Evolutionary conservation across 2,113 vertebrate genomes (phyloP).

Genomic region (Puffinus mauretanicus): DNA sequence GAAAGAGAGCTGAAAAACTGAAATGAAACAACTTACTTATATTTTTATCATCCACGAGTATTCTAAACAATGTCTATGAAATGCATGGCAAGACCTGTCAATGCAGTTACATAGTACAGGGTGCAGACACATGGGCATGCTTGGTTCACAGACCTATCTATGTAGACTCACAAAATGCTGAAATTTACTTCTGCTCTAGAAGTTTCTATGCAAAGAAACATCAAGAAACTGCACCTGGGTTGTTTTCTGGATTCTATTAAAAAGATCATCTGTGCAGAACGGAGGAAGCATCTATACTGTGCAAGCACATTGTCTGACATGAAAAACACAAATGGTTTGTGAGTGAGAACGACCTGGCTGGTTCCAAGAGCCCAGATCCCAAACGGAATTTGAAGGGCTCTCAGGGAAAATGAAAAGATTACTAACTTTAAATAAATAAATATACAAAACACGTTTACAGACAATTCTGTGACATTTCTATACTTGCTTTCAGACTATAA

Average conservation of each 20-base stretch:
- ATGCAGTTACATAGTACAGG: not conserved
- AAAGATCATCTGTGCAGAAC: not conserved
- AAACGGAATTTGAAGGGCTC: not conserved
- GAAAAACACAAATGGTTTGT: not conserved
- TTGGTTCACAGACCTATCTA: not conserved
- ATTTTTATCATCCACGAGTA: not conserved
- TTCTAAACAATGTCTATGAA: not conserved
- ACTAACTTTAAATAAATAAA: not conserved
- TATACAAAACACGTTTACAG: not conserved
- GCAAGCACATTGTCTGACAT: not conserved
- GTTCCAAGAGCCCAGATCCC: not conserved
- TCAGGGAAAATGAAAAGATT: not conserved
- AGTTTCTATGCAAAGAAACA: not conserved
- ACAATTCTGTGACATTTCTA: not conserved
- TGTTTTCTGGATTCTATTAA: not conserved
- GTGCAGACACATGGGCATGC: not conserved
- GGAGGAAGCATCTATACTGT: not conserved
- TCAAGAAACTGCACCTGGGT: not conserved
- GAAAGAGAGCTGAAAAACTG: not conserved
- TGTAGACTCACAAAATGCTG: not conserved
- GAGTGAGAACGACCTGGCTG: not conserved
- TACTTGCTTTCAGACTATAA: not conserved
- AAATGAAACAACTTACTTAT: not conserved
- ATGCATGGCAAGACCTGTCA: not conserved
- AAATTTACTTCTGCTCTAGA: not conserved